Evolutionary conservation across 2,113 vertebrate species (phyloP), one percentile per base, ranked within the genome.

Genomic region (Lota lota): DNA sequence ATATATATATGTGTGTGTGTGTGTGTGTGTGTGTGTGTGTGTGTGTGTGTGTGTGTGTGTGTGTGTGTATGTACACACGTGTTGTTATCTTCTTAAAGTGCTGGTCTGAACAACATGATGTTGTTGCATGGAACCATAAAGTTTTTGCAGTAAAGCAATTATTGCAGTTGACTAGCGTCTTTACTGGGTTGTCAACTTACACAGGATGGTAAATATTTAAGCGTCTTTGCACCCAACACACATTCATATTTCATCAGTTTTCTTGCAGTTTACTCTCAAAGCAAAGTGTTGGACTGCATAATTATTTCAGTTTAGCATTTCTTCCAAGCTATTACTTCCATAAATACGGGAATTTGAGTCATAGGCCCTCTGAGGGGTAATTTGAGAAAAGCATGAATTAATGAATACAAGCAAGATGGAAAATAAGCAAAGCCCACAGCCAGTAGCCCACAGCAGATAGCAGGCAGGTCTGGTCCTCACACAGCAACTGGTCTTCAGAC

Each of bases 161-260:
- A 92, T 91, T 87, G 87, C 84, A 88, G 86, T 88, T 91, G 91
- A 91, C 91, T 85, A 88, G 91, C 84, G 88, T 90, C 81, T 90
- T 91, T 90, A 92, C 90, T 84, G 66, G 87, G 85, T 88, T 88
- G 87, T 89, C 85, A 88, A 92, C 90, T 77, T 92, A 92, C 90
- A 92, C 81, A 78, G 79, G 80, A 83, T 82, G 89, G 87, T 93
- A 92, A 93, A 93, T 93, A 93, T 93, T 93, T 93, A 91, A 93
- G 86, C 69, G 88, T 89, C 83, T 88, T 86, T 85, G 86, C 91
- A 91, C 91, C 92, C 92, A 84, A 87, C 86, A 85, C 89, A 83
- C 92, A 93, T 93, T 89, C 85, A 93, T 92, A 92, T 93, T 93
- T 93, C 86, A 93, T 92, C 85, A 83, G 83, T 67, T 91, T 92